phyloP scores from a whole-genome alignment of 1,140 invertebrate species.

The Rhagoletis pomonella region DNA sequence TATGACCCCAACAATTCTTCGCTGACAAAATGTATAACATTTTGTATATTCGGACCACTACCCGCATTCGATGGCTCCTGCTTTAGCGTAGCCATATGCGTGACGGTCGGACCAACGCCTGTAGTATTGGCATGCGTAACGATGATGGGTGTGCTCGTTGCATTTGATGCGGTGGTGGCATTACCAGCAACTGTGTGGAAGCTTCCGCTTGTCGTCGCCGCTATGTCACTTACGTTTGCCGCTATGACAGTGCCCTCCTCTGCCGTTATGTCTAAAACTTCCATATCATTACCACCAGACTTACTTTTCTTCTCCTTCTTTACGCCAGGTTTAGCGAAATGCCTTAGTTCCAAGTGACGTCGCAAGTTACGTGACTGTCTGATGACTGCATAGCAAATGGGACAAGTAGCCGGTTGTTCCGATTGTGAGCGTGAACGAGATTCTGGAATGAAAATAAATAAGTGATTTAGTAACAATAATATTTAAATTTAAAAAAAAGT shows the following conservation, averaged over 20 bases:
- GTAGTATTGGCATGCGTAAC: constrained; percentile 11
- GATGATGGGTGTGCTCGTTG: constrained; percentile 57
- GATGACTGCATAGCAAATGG: constrained; percentile 78
- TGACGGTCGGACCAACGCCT: constrained; percentile 44
- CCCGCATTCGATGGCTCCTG: constrained; percentile 46
- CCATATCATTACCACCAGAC: constrained; percentile 66
- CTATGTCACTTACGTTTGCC: constrained; percentile 19
- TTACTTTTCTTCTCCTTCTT: constrained; percentile 75
- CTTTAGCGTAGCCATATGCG: constrained; percentile 52
- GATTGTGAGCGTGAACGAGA: constrained; percentile 77
- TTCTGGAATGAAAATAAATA: constrained; percentile 59
- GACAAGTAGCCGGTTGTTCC: constrained; percentile 79
- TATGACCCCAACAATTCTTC: constrained; percentile 68
- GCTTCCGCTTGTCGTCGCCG: constrained; percentile 1
- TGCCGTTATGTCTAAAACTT: constrained; percentile 59
- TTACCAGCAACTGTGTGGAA: constrained; percentile 28
- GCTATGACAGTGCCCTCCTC: constrained; percentile 56
- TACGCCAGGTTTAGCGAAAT: constrained; percentile 73
- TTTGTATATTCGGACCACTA: constrained; percentile 62
- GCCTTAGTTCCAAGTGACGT: constrained; percentile 75
- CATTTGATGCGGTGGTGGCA: constrained; percentile 8
- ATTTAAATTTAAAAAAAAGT: neutral
- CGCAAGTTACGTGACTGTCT: constrained; percentile 78
- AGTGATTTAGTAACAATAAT: neutral
- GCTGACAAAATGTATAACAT: constrained; percentile 72